Base-by-base conservation (phyloP, 2,113 vertebrate genomes). In the Stegostoma tigrinum region DNA sequence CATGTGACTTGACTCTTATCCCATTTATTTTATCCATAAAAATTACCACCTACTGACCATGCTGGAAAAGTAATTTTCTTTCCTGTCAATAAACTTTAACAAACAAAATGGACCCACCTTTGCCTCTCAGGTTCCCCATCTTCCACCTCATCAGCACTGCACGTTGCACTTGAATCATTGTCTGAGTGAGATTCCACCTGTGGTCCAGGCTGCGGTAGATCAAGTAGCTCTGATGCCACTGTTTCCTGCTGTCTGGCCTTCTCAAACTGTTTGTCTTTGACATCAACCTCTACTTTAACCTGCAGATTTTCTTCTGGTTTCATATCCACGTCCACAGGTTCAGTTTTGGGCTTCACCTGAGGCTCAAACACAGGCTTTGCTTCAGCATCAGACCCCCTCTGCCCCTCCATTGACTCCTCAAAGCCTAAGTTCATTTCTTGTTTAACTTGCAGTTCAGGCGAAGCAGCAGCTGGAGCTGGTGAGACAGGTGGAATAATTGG, bases 81-180 rank as follows among this genome's bases (percentile, higher is more conserved):
- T 5, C 5, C 2, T 83, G 42, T 42, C 38, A 83, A 7, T 5
- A 5, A 38, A 0, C 80, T 42, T 45, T 83, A 83, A 21, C 80
- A 19, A 66, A 68, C n/a, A 68, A 72, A n/a, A 14, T 27, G n/a
- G 8, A 83, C 97, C 97, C 96, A 98, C 99, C 98, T 98, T 96
- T 98, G 98, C 95, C 98, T 97, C 64, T 99, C 99, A 5, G 98
- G 98, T 95, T 99, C 99, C 24, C 98, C 98, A 27, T 99, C 99
- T 91, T 98, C 98, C 21, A 99, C 99, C 96, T 99, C 99, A 52
- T 99, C 99, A 7, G 99, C 99, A 96, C 99, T 99, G 97, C 99
- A 99, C 23, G 99, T 99, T 97, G 99, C 99, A 96, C 99, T 99
- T 0, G 99, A 99, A 96, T 99, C 99, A 23, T 99, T 98, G 96